Evolutionary conservation across 2,797 vertebrate genomes (phyloP).

Genomic region (Protosalanx chinensis): DNA sequence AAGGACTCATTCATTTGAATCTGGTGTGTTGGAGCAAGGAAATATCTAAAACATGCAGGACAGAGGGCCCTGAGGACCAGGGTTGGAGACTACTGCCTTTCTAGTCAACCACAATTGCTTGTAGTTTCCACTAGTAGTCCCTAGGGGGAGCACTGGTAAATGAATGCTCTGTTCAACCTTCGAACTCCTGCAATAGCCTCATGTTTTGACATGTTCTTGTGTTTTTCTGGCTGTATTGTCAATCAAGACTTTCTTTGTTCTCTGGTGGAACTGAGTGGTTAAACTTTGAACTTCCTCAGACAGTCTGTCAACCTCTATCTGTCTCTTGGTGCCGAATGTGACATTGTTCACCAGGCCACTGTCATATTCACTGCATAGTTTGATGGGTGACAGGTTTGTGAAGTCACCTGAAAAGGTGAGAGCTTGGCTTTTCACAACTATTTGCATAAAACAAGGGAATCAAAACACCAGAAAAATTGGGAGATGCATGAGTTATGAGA

Average conservation of each 20-base stretch:
- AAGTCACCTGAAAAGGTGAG: slow-evolving; percentile 19
- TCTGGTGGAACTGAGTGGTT: slow-evolving; percentile 6
- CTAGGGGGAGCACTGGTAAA: slow-evolving; percentile 20
- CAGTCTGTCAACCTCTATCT: slow-evolving; percentile 28
- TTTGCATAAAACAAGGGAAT: slow-evolving; percentile 11
- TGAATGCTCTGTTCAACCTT: background rate
- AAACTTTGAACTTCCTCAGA: slow-evolving; percentile 22
- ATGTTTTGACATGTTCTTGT: slow-evolving; percentile 52
- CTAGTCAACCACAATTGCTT: slow-evolving; percentile 35
- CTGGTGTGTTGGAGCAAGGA: too few relatives aligned
- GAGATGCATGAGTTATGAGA: background rate
- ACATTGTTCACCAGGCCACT: slow-evolving; percentile 31
- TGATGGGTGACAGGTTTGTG: slow-evolving; percentile 16
- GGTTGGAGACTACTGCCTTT: background rate
- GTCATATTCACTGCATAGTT: slow-evolving; percentile 34
- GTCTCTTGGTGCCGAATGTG: slow-evolving; percentile 13
- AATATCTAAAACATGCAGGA: too few relatives aligned
- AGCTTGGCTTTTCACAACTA: slow-evolving; percentile 24
- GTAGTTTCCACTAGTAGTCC: slow-evolving; percentile 19
- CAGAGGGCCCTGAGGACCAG: too few relatives aligned
- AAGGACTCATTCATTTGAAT: too few relatives aligned
- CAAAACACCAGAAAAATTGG: background rate
- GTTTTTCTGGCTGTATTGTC: slow-evolving; percentile 32
- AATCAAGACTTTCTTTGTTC: slow-evolving; percentile 1
- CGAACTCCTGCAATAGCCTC: background rate